Percentiles rank a stretch among this genome's conserved stretches.
These are phyloP conservation scores for Ceratina calcarata DNA, from an alignment of 1,140 invertebrate genomes.

Conservation along the genomic window DNA sequence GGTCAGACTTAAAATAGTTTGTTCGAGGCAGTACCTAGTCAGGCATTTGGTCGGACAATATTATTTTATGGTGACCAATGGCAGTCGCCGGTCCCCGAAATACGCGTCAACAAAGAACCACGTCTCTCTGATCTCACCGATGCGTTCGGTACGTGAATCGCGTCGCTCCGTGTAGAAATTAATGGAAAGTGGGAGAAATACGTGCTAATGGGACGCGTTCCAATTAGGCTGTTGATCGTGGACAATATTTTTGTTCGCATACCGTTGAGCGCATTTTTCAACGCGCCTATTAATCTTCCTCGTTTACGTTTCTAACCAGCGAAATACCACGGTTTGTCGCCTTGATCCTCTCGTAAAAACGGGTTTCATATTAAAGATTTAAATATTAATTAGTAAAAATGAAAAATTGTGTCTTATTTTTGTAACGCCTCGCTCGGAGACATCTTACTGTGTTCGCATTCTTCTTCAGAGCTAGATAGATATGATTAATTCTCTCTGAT, in stretches of 20 bases:
- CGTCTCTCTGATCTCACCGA: conserved; percentile 45
- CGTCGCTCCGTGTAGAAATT: not conserved
- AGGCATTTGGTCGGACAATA: conserved; percentile 66
- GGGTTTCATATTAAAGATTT: not conserved
- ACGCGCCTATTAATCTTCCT: conserved; percentile 11
- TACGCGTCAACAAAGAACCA: not conserved
- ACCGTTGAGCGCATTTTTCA: not conserved
- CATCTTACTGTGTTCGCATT: not conserved
- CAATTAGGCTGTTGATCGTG: conserved; percentile 2
- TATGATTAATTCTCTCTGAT: not conserved
- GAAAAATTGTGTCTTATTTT: too few species aligned
- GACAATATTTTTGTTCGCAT: conserved; percentile 18
- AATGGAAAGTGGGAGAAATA: not conserved
- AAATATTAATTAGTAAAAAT: too few species aligned
- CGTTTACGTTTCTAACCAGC: conserved; percentile 19
- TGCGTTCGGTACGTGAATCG: not conserved
- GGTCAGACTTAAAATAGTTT: conserved; percentile 56
- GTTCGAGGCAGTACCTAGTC: conserved; percentile 20
- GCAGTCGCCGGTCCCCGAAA: conserved; percentile 23
- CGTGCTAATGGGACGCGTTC: conserved; percentile 2
- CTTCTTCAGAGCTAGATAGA: not conserved
- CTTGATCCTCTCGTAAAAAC: not conserved
- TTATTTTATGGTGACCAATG: conserved; percentile 62
- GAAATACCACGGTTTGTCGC: not conserved
- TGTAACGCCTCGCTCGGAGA: too few species aligned